phyloP scores from a whole-genome alignment of 2,113 vertebrate genomes.

The Halcyon malimbica region DNA sequence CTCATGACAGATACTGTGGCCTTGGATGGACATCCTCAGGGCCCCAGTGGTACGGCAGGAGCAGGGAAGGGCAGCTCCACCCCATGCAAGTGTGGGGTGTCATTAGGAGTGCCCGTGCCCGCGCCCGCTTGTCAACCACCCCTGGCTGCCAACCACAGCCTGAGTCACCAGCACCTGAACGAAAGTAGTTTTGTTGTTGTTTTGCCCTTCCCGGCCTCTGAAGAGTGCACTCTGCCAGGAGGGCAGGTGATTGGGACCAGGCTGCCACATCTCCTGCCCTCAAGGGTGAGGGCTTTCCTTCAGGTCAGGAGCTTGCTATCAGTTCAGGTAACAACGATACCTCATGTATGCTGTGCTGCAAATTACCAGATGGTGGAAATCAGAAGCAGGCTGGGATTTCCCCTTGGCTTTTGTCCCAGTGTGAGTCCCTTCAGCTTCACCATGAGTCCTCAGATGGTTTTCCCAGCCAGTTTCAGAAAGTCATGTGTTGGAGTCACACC shows the following conservation, averaged over 20 bases:
- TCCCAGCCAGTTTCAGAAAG: neutral
- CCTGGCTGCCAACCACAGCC: neutral
- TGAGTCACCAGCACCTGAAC: conserved; percentile 66
- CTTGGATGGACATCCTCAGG: neutral
- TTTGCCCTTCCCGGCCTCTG: conserved; percentile 7
- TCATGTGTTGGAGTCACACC: neutral
- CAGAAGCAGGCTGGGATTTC: neutral
- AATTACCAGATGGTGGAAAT: neutral
- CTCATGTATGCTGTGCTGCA: neutral
- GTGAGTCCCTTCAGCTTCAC: neutral
- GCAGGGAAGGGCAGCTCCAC: conserved; percentile 41
- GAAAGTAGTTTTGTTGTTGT: conserved; percentile 73
- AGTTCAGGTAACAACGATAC: neutral
- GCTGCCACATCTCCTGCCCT: neutral
- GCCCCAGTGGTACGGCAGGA: neutral
- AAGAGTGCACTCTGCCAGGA: neutral
- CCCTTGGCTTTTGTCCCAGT: neutral
- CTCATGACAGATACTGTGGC: conserved; percentile 48
- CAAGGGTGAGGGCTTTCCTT: neutral
- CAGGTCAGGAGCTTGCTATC: neutral
- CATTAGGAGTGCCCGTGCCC: conserved; percentile 55
- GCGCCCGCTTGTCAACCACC: conserved; percentile 34
- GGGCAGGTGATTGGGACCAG: neutral
- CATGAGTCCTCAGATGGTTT: neutral
- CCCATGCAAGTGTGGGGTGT: conserved; percentile 26